Percentiles rank a stretch among this genome's conserved stretches.
phyloP scores from a whole-genome alignment of 64 coral and sea anemone genomes.

The Trachythela sp. region DNA sequence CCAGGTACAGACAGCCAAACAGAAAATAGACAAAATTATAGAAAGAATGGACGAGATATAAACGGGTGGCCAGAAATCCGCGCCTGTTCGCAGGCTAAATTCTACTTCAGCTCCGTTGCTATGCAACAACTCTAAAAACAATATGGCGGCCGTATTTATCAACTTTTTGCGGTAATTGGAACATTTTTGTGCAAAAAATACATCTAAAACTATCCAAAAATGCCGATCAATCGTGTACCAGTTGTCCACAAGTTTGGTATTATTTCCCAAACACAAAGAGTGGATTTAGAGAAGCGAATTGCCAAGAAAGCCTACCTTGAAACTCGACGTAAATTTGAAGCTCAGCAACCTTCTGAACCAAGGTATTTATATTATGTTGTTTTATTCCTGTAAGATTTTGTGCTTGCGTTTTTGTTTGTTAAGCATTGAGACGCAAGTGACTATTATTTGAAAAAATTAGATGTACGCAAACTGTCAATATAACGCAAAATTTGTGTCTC shows the following conservation, averaged over 20 bases:
- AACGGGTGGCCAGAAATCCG: background rate
- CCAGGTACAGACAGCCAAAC: no score
- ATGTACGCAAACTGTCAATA: no score
- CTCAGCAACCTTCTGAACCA: slow-evolving; percentile 25
- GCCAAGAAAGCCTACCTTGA: slow-evolving; percentile 53
- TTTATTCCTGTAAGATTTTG: background rate
- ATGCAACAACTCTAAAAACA: background rate
- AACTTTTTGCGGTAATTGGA: background rate
- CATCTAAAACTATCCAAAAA: slow-evolving; percentile 10
- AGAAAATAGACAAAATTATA: no score
- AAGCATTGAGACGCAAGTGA: background rate
- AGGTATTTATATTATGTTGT: background rate
- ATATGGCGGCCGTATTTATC: background rate
- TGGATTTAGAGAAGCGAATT: slow-evolving; percentile 68
- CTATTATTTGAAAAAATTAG: no score
- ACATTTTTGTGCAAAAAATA: background rate
- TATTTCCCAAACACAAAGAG: slow-evolving; percentile 87
- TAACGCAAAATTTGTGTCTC: no score
- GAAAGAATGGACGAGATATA: background rate
- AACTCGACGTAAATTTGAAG: slow-evolving; percentile 50
- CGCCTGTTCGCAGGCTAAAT: background rate
- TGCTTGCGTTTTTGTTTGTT: background rate
- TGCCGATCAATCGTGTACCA: slow-evolving; percentile 75
- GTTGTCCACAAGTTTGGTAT: slow-evolving; percentile 98
- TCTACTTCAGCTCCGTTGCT: background rate